Conservation (phyloP, 2,113 vertebrate species). For the Anseranas semipalmata region DNA sequence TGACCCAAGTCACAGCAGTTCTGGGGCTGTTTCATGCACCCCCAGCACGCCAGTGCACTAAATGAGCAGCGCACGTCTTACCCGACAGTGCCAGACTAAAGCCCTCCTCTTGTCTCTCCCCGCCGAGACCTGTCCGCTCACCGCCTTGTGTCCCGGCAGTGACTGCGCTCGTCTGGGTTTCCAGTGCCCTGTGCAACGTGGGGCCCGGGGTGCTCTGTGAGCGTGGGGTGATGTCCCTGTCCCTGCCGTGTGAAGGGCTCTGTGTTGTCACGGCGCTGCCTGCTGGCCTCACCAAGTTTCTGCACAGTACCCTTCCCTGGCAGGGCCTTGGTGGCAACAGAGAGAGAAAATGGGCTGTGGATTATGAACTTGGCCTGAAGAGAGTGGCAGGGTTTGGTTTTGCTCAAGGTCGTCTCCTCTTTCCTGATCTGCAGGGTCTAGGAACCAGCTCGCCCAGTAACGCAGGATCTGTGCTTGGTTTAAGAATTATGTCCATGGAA, state of each 20-base stretch:
- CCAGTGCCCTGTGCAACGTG: not conserved
- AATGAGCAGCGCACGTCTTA: too few relatives aligned
- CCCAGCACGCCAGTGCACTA: not conserved
- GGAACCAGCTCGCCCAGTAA: not conserved
- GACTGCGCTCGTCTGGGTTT: rapidly evolving
- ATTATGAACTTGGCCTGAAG: too few relatives aligned
- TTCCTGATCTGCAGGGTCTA: not conserved
- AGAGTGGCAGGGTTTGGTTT: not conserved
- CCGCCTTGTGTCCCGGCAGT: too few relatives aligned
- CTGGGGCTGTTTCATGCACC: not conserved
- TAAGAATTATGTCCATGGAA: not conserved
- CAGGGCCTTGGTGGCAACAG: not conserved
- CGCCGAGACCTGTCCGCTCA: rapidly evolving
- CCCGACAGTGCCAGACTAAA: rapidly evolving
- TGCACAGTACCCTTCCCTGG: too few relatives aligned
- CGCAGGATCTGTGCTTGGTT: not conserved
- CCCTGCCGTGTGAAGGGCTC: too few relatives aligned
- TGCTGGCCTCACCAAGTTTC: not conserved
- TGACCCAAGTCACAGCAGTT: too few relatives aligned
- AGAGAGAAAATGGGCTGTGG: not conserved
- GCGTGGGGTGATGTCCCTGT: too few relatives aligned
- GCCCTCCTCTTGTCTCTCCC: too few relatives aligned
- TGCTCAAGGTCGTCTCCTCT: not conserved
- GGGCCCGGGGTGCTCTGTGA: too few relatives aligned
- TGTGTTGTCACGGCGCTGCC: rapidly evolving